These are phyloP conservation scores for Polietes domitor DNA, from an alignment of 2,888 invertebrate genomes.

Conservation along the genomic window DNA sequence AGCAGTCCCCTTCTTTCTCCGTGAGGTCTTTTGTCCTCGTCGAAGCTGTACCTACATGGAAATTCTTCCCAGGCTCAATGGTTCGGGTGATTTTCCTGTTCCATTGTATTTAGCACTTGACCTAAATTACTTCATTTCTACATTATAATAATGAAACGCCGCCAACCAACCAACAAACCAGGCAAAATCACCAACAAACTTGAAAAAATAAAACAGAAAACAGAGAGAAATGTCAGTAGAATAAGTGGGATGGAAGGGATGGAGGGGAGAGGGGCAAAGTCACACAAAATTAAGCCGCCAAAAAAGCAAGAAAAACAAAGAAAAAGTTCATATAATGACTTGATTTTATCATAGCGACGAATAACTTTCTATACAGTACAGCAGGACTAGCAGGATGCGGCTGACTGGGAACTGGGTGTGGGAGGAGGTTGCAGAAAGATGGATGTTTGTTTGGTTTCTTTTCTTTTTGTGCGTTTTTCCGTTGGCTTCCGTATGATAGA, in stretches of 20 bases:
- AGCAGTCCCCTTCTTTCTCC: not conserved
- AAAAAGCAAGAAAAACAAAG: slow-evolving; percentile 53
- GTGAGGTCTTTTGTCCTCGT: not conserved
- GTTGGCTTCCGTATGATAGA: not conserved
- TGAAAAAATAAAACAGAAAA: not conserved
- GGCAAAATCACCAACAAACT: slow-evolving; percentile 39
- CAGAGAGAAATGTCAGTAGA: not conserved
- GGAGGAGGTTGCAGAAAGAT: not conserved
- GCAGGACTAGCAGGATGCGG: not conserved
- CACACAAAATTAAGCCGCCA: slow-evolving; percentile 60
- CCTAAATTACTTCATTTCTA: slow-evolving; percentile 65
- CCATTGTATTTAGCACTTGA: slow-evolving; percentile 64
- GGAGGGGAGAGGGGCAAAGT: not conserved
- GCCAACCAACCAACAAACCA: slow-evolving; percentile 35
- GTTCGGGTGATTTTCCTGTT: slow-evolving; percentile 18
- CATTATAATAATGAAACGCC: slow-evolving; percentile 65
- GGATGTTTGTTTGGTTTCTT: slow-evolving; percentile 31
- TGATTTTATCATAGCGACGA: slow-evolving; percentile 63
- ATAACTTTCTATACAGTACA: not conserved
- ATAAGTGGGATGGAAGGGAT: slow-evolving; percentile 20
- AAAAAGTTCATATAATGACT: slow-evolving; percentile 64
- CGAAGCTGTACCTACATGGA: not conserved
- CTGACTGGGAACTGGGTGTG: not conserved
- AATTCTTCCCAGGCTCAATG: not conserved
- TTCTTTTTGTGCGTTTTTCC: not conserved